phyloP scores from a whole-genome alignment of 1,140 invertebrate species.

The Zeugodacus cucurbitae region DNA sequence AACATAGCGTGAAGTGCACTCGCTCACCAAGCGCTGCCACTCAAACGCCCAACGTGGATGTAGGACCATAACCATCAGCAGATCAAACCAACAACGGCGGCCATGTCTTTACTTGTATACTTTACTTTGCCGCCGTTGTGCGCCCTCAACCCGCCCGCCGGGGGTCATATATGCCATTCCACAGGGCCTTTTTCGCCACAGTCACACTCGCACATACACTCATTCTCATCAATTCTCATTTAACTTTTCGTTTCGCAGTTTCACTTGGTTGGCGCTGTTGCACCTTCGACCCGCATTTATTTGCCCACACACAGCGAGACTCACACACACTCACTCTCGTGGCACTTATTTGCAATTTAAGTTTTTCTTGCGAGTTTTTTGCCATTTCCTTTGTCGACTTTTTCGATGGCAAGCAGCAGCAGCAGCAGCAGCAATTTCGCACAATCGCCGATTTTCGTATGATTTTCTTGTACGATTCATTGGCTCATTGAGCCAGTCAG shows the following conservation, averaged over 20 bases:
- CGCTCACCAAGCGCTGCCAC: neutral
- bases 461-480: slow-evolving; percentile 10
- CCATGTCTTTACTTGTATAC: neutral
- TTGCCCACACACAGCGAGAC: neutral
- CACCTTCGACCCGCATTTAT: neutral
- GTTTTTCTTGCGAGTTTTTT: neutral
- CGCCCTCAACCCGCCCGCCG: neutral
- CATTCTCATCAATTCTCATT: slow-evolving; percentile 18
- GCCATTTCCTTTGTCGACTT: neutral
- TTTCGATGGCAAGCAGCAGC: neutral
- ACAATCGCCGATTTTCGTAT: neutral
- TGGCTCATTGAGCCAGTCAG: neutral
- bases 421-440: neutral
- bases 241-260: slow-evolving; percentile 14
- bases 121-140: neutral
- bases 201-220: neutral
- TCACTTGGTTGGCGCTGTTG: neutral
- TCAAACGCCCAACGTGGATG: neutral
- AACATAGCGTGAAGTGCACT: neutral
- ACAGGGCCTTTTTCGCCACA: neutral
- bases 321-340: neutral
- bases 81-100: neutral
- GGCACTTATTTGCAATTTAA: neutral
- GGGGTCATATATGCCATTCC: neutral
- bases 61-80: neutral